Conservation (phyloP, 1,140 invertebrate species). For the Ostrea denselamellosa region DNA sequence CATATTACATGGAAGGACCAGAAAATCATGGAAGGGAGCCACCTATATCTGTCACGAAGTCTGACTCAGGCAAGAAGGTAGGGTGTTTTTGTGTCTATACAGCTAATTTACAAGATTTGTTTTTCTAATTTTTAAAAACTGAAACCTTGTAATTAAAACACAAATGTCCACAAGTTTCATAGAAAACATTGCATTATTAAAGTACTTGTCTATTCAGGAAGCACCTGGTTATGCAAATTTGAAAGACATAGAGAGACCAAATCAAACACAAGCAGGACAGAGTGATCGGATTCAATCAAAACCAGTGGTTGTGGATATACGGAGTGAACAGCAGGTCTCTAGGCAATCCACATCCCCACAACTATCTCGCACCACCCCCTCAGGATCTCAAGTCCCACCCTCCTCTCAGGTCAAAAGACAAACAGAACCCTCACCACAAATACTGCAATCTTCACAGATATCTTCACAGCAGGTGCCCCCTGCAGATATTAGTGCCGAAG, state of each 20-base stretch:
- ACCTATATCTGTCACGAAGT: not conserved
- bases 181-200: not conserved
- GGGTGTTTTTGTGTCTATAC: not conserved
- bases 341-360: not conserved
- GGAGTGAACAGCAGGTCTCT: not conserved
- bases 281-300: not conserved
- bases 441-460: not conserved
- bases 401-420: not conserved
- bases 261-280: not conserved
- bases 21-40: not conserved
- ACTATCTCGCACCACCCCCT: not conserved
- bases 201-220: conserved; percentile 12
- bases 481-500: conserved; percentile 49
- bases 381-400: conserved; percentile 11
- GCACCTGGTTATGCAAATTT: conserved; percentile 19
- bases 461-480: conserved; percentile 40
- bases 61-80: not conserved
- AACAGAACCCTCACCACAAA: conserved; percentile 23
- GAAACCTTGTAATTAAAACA: not conserved
- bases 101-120: not conserved
- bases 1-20: conserved; percentile 24
- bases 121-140: not conserved
- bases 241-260: not conserved
- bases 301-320: not conserved
- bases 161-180: not conserved